Base-by-base conservation (phyloP, 1,140 invertebrate species). In the Macrosteles quadrilineatus region DNA sequence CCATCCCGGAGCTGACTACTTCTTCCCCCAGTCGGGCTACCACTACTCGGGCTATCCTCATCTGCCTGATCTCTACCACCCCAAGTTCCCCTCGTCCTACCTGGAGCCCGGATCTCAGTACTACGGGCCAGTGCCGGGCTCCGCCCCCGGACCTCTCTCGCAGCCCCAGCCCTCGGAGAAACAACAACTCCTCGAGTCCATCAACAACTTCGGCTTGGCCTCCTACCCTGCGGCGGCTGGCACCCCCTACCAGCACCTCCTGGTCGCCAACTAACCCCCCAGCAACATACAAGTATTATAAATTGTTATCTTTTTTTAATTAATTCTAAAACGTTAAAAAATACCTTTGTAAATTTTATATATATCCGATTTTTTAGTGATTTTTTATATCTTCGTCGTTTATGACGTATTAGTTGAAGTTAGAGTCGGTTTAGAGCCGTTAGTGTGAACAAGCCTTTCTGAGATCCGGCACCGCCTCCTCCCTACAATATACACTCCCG, bases 211-310 rank as follows among this genome's bases (percentile, higher is more conserved):
- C 31, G 67, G 45, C 27, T 55, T 55, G 68, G 43, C 62, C 74
- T 73, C 36, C 71, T 73, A 55, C 29, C 71, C 12, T 72, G 72
- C 1, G 76, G 77, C 55, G 72, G 79, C 31, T 77, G 79, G 27
- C 78, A 79, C 23, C 78, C 80, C 19, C 45, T 90, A 89, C 77
- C 90, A 92, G 76, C 91, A 92, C 77, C 84, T 93, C 40, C 83
- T 93, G 67, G 87, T 93, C 75, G 91, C 91, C 76, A 93, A 92
- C 82, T 93, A 87, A 77, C 66, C 47, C 32, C 31, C 1, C 53
- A 27, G 36, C 47, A 31, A 70, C 25, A 43, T 66, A 36, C 59
- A 55, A 73, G 71, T 70, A 67, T 70, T 67, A 70, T 67, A 55
- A 70, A 62, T 69, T 69, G 57, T 69, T 62, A 43, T 62, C 29